Conservation (phyloP, 2,888 invertebrate genomes). For the Meandrusa payeni region DNA sequence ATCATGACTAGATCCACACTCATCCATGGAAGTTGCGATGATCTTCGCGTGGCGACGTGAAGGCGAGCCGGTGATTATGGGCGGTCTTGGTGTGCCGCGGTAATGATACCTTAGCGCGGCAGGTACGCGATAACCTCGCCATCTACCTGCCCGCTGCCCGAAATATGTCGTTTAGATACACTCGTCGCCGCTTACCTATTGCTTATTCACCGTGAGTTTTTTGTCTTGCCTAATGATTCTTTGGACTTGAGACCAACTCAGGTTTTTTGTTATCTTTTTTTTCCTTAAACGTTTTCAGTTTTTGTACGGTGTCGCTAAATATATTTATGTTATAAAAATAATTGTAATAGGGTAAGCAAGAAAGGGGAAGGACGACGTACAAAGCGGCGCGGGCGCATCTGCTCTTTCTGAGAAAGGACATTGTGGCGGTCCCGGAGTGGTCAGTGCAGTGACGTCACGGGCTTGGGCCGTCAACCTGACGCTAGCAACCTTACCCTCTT, state of each 20-base stretch:
- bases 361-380: slow-evolving; percentile 52
- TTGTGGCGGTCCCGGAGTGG: slow-evolving; percentile 73
- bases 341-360: slow-evolving; percentile 42
- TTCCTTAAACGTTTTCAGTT: slow-evolving; percentile 20
- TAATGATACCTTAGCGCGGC: slow-evolving; percentile 69
- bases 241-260: slow-evolving; percentile 37
- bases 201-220: slow-evolving; percentile 63
- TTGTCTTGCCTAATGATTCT: slow-evolving; percentile 45
- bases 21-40: slow-evolving; percentile 85
- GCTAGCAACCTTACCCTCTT: slow-evolving; percentile 39
- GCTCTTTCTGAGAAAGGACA: slow-evolving; percentile 78
- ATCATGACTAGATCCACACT: slow-evolving; percentile 91
- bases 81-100: slow-evolving; percentile 56
- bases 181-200: slow-evolving; percentile 54
- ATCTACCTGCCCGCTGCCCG: slow-evolving; percentile 58
- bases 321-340: slow-evolving; percentile 39
- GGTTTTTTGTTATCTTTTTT: slow-evolving; percentile 46
- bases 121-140: slow-evolving; percentile 59
- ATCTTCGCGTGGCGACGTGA: slow-evolving; percentile 58
- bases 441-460: slow-evolving; percentile 78
- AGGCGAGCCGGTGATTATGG: slow-evolving; percentile 55
- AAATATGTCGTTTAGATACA: slow-evolving; percentile 60
- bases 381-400: slow-evolving; percentile 71
- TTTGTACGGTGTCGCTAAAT: slow-evolving; percentile 28
- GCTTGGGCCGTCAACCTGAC: slow-evolving; percentile 75